These are phyloP conservation scores for Ptychoptera contaminata DNA, from an alignment of 2,888 invertebrate genomes.

Conservation along the genomic window DNA sequence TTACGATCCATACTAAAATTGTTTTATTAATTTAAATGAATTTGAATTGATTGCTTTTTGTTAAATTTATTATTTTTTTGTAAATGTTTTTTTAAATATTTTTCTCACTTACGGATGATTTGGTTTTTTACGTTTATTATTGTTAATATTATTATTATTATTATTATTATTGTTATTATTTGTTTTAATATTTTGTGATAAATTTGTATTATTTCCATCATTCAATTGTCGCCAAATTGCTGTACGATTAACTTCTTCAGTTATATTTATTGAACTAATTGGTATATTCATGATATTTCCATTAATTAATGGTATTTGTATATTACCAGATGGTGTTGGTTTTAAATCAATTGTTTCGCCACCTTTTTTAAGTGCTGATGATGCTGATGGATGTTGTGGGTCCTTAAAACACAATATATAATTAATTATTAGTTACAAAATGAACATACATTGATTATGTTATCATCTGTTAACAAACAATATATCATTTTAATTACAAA, in stretches of 20 bases:
- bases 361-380: neutral
- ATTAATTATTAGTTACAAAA: neutral
- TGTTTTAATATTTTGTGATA: constrained; percentile 18
- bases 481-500: too few species aligned
- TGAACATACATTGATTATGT: too few species aligned
- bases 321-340: constrained; percentile 12
- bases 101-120: constrained; percentile 1
- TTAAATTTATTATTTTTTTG: neutral
- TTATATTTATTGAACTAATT: constrained; percentile 70
- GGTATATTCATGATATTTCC: constrained; percentile 85
- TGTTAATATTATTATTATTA: neutral
- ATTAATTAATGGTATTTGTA: constrained; percentile 76
- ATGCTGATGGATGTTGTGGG: neutral
- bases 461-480: too few species aligned
- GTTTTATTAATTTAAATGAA: constrained; percentile 3
- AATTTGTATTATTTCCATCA: constrained; percentile 30
- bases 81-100: neutral
- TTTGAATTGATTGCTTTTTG: too few species aligned
- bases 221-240: constrained; percentile 90
- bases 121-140: constrained; percentile 9
- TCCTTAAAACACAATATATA: neutral
- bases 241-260: constrained; percentile 85
- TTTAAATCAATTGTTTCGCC: neutral
- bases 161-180: constrained; percentile 18
- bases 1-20: constrained; percentile 9